Base-by-base conservation (phyloP, 2,797 vertebrate species). In the Myioborus miniatus region DNA sequence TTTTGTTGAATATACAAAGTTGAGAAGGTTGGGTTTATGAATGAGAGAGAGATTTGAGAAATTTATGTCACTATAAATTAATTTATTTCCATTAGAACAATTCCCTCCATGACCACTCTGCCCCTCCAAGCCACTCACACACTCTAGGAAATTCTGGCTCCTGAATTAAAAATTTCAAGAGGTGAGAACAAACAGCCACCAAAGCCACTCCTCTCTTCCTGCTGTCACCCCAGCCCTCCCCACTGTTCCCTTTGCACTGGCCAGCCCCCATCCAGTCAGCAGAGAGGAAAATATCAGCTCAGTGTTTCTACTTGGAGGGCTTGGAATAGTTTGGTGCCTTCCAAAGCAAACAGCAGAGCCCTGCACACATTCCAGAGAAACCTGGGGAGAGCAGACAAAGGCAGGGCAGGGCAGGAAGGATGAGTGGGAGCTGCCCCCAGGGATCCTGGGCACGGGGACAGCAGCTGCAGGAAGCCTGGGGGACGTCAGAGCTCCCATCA, bases 301-400 rank as follows among this genome's bases (percentile, higher is more conserved):
- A 85, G 23, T 6, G 58, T 92, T 95, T 91, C 93, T 94, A 29
- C 96, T 93, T 53, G 80, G 16, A 87, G 65, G n/a, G 39, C 56
- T 84, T 96, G 79, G 93, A 94, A 97, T 86, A 87, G 64, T 78
- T 96, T 71, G 36, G 63, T 63, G 18, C 89, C 52, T 68, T 93
- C 87, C 95, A 97, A 97, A 97, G 91, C 82, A 97, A 97, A 96
- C 43, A 97, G 60, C 70, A 87, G 94, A 60, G 22, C 67, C 82
- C 50, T 92, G 83, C 44, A 87, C 46, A 64, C 59, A 90, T 53
- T 88, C 67, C 94, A 65, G 46, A 91, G 52, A 62, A 70, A 76
- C 36, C 63, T 77, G 79, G 70, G 87, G 78, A 91, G 72, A 36
- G 75, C 16, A 63, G 74, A 22, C 29, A 27, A 56, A 56, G 62